Evolutionary conservation across 2,113 vertebrate species (phyloP), one percentile per base, ranked within the genome.

Genomic region (Eulacestoma nigropectus): DNA sequence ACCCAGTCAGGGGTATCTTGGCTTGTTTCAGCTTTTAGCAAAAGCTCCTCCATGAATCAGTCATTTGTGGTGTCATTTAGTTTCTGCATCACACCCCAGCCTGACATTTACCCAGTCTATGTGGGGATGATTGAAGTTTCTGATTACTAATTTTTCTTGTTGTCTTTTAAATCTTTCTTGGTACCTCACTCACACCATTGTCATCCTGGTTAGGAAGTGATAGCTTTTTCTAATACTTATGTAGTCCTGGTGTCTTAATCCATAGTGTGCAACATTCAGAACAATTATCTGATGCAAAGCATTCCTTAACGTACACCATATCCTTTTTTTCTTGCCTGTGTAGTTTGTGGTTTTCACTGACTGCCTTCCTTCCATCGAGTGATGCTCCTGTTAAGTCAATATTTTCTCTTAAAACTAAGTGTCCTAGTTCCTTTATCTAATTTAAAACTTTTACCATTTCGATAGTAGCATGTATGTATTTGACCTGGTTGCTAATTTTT

Each of bases 121-220:
- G 69, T 89, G 86, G 80, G 86, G 84, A 77, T 93, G 86, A 91
- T 50, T 81, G 73, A 95, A 92, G 47, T 89, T 95, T 89, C 62
- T 84, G 44, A 89, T 95, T 95, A 78, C 68, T 95, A 75, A 93
- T 87, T 84, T 83, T 88, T 86, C 89, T 92, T 89, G 19, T 59
- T 69, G 27, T 84, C 73, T 96, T 75, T 84, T 87, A 87, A 90
- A 75, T 95, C 55, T 84, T 39, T 89, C 30, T 85, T 93, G 70
- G 67, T 89, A 79, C 63, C 41, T 90, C 83, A 52, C 55, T 95
- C 57, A 81, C 64, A 87, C 91, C 64, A 37, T 21, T 93, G 73
- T 93, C 76, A 72, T 87, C 39, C 80, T 89, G 83, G 90, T 95
- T 29, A 84, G 64, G 35, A 49, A 86, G 47, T 55, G 44, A 86